Evolutionary conservation across 2,113 vertebrate species (phyloP).

Genomic region (Recurvirostra avosetta): DNA sequence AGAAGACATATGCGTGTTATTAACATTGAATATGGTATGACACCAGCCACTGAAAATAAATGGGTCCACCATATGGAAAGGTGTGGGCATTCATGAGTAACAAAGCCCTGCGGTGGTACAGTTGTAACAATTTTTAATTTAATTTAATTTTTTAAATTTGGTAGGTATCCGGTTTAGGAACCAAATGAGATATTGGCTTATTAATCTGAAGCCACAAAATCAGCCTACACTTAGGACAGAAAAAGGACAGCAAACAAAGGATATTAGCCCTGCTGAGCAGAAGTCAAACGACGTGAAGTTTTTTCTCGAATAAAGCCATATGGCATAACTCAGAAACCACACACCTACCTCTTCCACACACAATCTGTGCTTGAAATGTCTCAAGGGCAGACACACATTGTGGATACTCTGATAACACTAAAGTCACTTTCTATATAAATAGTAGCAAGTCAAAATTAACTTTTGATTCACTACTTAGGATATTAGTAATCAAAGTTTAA

Average conservation of each 20-base stretch:
- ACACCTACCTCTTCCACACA: background rate
- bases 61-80: background rate
- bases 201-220: background rate
- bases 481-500: background rate
- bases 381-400: background rate
- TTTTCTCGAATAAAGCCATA: background rate
- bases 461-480: background rate
- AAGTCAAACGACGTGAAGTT: background rate
- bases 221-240: background rate
- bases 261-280: background rate
- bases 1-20: background rate
- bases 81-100: background rate
- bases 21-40: background rate
- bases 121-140: background rate
- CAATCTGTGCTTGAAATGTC: background rate
- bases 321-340: slow-evolving; percentile 29
- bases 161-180: background rate
- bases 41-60: background rate
- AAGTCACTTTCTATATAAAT: background rate
- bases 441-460: background rate
- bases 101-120: background rate
- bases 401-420: background rate
- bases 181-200: rapidly evolving
- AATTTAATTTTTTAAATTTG: background rate
- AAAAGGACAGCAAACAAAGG: background rate